Evolutionary conservation across 2,113 vertebrate genomes (phyloP), one percentile per base, ranked within the genome.

Genomic region (Lasiurus borealis): DNA sequence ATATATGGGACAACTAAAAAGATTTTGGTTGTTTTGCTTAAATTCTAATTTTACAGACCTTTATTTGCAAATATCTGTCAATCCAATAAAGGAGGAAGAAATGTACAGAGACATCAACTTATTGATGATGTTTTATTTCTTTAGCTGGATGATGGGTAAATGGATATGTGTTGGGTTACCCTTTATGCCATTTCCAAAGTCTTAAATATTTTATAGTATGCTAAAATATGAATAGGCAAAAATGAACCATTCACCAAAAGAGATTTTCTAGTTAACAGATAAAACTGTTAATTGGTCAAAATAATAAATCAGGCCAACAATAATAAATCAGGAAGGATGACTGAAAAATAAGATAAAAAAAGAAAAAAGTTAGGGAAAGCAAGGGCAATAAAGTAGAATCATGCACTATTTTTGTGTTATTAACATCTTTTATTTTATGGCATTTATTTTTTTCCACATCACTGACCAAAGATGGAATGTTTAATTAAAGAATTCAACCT

Each of bases 171-270:
- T 44, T 54, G 8, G 13, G 57, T 52, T 95, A n/a, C 78, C 86
- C 5, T 94, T 86, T 52, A 85, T 62, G 29, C 2, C 9, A 87
- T 66, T 84, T 94, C 87, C n/a, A 72, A 95, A 87, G 6, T 73
- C 10, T 92, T 90, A 77, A 88, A 77, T 81, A 48, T 90, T 94
- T 92, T 44, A 88, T 46, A 77, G 12, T 25, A 71, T 69, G 18
- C 40, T 94, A 88, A 95, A 90, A 88, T 88, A 90, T 94, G 94
- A 94, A 95, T 25, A 82, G 72, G 10, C 36, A 82, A 96, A 96
- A 90, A 57, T 69, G 6, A 92, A 88, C 50, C 48, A 69, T 71
- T 80, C 1, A 16, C 50, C 57, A 91, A 31, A 77, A 84, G 18
- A 92, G 81, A 85, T 85, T 92, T 27, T 69, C 36, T 40, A 85